Conservation (phyloP, 2,888 invertebrate genomes). For the Tholera decimalis region DNA sequence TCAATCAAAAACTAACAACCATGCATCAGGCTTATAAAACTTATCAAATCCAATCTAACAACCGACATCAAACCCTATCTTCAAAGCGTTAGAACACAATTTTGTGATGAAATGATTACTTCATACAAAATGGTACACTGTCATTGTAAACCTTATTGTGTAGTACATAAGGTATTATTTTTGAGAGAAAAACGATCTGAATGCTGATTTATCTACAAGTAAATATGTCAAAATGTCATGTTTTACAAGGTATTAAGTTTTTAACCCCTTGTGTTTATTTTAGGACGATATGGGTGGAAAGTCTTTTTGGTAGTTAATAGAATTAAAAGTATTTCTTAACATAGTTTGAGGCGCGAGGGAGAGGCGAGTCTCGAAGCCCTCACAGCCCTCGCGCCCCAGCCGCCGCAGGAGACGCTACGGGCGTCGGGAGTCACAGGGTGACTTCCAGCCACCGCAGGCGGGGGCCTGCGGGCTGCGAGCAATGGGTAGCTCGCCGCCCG, state of each 20-base stretch:
- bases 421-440: too few relatives aligned
- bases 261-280: conserved; percentile 34
- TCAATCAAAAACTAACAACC: conserved; percentile 49
- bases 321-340: too few relatives aligned
- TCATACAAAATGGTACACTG: neutral
- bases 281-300: conserved; percentile 3
- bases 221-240: conserved; percentile 55
- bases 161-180: neutral
- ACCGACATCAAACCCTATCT: neutral
- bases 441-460: too few relatives aligned
- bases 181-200: too few relatives aligned
- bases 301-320: neutral
- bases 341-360: too few relatives aligned
- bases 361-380: too few relatives aligned
- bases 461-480: too few relatives aligned
- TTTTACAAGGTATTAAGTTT: conserved; percentile 52
- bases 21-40: conserved; percentile 46
- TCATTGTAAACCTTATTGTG: neutral
- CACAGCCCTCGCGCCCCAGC: too few relatives aligned
- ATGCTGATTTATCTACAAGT: neutral
- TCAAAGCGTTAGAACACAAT: neutral
- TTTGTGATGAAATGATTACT: neutral
- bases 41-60: conserved; percentile 1
- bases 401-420: too few relatives aligned
- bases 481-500: too few relatives aligned